Percentiles rank a stretch among this genome's conserved stretches.
Conservation (phyloP, 2,888 invertebrate genomes). For the Patella caerulea region DNA sequence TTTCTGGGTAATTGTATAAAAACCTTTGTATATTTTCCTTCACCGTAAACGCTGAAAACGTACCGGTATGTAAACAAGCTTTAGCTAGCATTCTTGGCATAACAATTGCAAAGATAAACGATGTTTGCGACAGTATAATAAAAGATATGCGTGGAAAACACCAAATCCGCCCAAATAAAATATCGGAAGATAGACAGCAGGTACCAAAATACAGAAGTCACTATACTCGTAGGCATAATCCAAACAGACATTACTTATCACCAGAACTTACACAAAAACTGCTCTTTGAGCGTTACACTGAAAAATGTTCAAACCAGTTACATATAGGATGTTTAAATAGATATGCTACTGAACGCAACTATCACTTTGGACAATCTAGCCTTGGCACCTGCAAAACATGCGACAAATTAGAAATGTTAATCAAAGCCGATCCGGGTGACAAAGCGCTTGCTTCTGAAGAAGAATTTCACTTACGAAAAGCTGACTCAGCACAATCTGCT, state of each 20-base stretch:
- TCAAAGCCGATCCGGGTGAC: background rate
- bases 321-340: background rate
- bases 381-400: slow-evolving; percentile 8
- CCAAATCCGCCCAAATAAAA: background rate
- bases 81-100: background rate
- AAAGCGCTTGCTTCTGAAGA: background rate
- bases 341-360: background rate
- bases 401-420: background rate
- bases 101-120: background rate
- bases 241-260: no score
- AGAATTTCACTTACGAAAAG: slow-evolving; percentile 13
- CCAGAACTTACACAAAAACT: no score
- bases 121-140: background rate
- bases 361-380: slow-evolving; percentile 2
- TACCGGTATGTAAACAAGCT: background rate
- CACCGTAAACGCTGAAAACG: background rate
- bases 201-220: background rate
- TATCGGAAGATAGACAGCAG: no score
- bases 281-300: no score
- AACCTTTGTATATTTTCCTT: background rate
- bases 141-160: slow-evolving; percentile 6
- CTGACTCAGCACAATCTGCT: slow-evolving; percentile 8
- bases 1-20: slow-evolving; percentile 3
- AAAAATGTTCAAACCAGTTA: background rate
- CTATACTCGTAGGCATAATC: background rate